phyloP scores from a whole-genome alignment of 2,888 invertebrate genomes.

The Bembecia ichneumoniformis region DNA sequence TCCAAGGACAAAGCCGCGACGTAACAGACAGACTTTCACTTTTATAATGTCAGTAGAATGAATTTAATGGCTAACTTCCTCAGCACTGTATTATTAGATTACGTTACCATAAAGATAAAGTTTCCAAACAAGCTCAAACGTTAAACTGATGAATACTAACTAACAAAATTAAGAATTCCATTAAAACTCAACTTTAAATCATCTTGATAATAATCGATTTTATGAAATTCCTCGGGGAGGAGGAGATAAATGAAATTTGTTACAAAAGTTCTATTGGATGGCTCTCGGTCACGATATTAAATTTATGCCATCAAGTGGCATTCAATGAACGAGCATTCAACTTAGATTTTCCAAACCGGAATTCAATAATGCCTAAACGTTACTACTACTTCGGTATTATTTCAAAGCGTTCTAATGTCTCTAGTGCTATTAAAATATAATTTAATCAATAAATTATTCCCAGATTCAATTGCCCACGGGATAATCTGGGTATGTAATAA shows the following conservation, averaged over 20 bases:
- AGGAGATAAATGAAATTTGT: constrained; percentile 67
- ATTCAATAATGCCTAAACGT: constrained; percentile 31
- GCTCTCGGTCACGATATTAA: constrained; percentile 62
- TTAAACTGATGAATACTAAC: constrained; percentile 2
- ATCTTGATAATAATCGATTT: constrained; percentile 58
- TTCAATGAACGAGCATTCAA: constrained; percentile 56
- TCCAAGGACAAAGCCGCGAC: no score
- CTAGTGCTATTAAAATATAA: not conserved
- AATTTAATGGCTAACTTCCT: no score
- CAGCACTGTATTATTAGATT: no score
- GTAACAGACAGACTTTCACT: no score
- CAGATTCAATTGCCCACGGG: constrained; percentile 1
- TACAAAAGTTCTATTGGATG: constrained; percentile 60
- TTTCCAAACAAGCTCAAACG: not conserved
- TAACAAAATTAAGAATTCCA: constrained; percentile 25
- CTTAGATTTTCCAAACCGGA: constrained; percentile 50
- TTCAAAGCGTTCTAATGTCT: not conserved
- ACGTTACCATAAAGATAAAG: not conserved
- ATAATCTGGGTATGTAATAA: not conserved
- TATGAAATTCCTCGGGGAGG: constrained; percentile 53
- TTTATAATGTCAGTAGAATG: no score
- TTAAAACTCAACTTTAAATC: constrained; percentile 47
- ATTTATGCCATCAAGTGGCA: constrained; percentile 65
- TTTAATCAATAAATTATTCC: not conserved
- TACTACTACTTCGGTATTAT: not conserved